Percentiles rank a stretch among this genome's conserved stretches.
These are phyloP conservation scores for Chamaea fasciata DNA, from an alignment of 2,113 vertebrate species.

Conservation along the genomic window DNA sequence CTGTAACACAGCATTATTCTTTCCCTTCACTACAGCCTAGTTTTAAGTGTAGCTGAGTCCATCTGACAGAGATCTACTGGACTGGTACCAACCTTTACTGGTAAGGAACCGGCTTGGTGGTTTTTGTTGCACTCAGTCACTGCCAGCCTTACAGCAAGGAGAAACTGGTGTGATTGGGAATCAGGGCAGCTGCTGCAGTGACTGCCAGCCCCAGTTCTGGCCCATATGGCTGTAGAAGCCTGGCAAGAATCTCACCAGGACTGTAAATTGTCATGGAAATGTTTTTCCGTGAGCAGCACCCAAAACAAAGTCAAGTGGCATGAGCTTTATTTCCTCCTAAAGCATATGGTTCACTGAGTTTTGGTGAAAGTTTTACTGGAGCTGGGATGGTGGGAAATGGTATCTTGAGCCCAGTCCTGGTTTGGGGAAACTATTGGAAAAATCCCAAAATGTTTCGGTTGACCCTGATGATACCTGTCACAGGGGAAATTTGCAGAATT, in stretches of 20 bases:
- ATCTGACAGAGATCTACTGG: not conserved
- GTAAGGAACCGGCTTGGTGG: not conserved
- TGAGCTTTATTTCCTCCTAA: not conserved
- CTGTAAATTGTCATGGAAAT: not conserved
- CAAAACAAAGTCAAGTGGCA: not conserved
- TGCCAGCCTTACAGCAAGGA: not conserved
- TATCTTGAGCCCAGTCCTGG: not conserved
- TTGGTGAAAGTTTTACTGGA: not conserved
- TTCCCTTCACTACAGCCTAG: not conserved
- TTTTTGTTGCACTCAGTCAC: not conserved
- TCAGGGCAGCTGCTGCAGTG: not conserved
- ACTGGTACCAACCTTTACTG: not conserved
- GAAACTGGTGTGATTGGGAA: not conserved
- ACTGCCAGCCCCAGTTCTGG: not conserved
- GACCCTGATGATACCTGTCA: not conserved
- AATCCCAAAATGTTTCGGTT: not conserved
- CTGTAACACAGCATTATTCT: not conserved
- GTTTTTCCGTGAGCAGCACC: not conserved
- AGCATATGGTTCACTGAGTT: not conserved
- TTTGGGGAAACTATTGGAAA: not conserved
- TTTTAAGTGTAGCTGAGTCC: not conserved
- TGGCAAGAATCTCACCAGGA: not conserved
- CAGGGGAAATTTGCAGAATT: not conserved
- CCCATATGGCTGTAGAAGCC: not conserved
- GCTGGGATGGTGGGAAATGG: not conserved